These are phyloP conservation scores for Beaufortia kweichowensis DNA, from an alignment of 2,113 vertebrate genomes.

Conservation along the genomic window DNA sequence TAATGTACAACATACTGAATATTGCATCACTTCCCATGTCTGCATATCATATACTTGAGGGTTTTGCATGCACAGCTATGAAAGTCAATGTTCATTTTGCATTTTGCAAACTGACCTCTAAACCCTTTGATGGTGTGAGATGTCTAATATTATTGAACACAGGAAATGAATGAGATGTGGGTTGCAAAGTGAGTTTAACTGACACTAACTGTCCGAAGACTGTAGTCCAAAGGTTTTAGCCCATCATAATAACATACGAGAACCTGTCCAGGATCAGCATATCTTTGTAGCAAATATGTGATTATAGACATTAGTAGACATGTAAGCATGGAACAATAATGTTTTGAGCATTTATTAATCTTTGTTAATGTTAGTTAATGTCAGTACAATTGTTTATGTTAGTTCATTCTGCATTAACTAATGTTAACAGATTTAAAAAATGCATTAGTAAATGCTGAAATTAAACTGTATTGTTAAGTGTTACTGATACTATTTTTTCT, in stretches of 20 bases:
- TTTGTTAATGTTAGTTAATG: no score
- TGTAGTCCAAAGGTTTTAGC: background rate
- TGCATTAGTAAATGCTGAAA: no score
- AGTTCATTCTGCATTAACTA: no score
- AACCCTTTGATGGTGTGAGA: background rate
- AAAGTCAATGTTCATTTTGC: background rate
- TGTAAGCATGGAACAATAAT: no score
- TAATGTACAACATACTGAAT: background rate
- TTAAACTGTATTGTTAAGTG: no score
- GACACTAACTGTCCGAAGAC: background rate
- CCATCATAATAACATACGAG: background rate
- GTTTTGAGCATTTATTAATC: no score
- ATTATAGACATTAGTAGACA: background rate
- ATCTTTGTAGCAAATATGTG: background rate
- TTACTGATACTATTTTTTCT: no score
- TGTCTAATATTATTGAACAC: background rate
- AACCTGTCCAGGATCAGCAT: background rate
- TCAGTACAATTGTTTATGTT: no score
- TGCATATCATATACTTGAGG: background rate
- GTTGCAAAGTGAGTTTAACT: background rate
- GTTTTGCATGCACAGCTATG: slow-evolving; percentile 3
- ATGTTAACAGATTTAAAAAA: no score
- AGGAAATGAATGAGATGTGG: background rate
- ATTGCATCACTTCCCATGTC: slow-evolving; percentile 14
- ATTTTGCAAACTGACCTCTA: background rate